Percentiles rank a stretch among this genome's conserved stretches.
phyloP scores from a whole-genome alignment of 2,888 invertebrate genomes.

The Rhabditoides inermis region DNA sequence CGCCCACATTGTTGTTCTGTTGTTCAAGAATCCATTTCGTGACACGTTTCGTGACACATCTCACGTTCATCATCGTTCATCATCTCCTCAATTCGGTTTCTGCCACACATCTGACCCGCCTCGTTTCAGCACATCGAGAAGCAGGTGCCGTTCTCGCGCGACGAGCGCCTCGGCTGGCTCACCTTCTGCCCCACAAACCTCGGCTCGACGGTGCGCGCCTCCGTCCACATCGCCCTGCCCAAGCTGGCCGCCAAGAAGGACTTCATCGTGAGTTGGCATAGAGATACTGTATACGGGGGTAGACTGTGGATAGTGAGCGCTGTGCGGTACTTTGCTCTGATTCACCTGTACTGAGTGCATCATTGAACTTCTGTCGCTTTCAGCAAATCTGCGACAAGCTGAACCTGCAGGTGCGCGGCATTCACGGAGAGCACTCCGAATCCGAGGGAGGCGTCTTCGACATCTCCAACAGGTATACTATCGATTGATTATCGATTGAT shows the following conservation, averaged over 20 bases:
- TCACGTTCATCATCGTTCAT: background rate
- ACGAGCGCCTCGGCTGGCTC: slow-evolving; percentile 72
- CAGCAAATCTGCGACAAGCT: slow-evolving; percentile 72
- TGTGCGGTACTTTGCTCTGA: too few species aligned
- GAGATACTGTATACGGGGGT: too few species aligned
- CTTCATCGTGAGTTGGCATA: slow-evolving; percentile 30
- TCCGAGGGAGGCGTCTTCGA: slow-evolving; percentile 82
- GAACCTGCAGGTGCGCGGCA: slow-evolving; percentile 67
- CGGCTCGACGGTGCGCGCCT: slow-evolving; percentile 69
- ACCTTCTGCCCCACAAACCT: slow-evolving; percentile 77
- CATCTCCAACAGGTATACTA: slow-evolving; percentile 71
- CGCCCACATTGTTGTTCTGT: too few species aligned
- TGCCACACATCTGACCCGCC: background rate
- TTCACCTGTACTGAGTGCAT: too few species aligned
- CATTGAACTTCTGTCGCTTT: too few species aligned
- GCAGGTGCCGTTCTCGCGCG: slow-evolving; percentile 70
- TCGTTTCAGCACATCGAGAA: slow-evolving; percentile 68
- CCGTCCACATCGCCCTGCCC: slow-evolving; percentile 84
- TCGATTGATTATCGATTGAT: too few species aligned
- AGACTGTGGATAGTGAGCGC: too few species aligned
- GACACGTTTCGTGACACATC: background rate
- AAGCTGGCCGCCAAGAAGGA: slow-evolving; percentile 54
- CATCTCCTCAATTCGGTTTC: too few species aligned
- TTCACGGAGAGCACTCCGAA: slow-evolving; percentile 89
- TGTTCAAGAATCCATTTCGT: too few species aligned